Percentiles rank a stretch among this genome's conserved stretches.
Conservation (phyloP, 2,888 invertebrate species). For the Cataglyphis cursor region DNA sequence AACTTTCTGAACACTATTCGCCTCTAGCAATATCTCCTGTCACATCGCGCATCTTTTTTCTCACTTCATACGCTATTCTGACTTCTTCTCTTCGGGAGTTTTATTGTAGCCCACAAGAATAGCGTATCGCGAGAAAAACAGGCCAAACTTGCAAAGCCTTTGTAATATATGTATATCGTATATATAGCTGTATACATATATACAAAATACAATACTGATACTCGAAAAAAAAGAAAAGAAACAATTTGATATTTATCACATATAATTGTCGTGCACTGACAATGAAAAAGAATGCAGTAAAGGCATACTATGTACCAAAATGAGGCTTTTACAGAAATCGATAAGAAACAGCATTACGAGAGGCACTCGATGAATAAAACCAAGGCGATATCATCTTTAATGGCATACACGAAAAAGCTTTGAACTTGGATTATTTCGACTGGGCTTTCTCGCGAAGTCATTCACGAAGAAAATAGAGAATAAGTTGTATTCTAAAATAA, state of each 20-base stretch:
- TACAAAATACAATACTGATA: background rate
- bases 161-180: slow-evolving; percentile 2
- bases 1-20: slow-evolving; percentile 66
- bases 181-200: background rate
- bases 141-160: background rate
- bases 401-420: background rate
- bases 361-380: background rate
- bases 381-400: no score
- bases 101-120: slow-evolving; percentile 65
- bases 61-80: slow-evolving; percentile 35
- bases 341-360: background rate
- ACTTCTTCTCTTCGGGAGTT: slow-evolving; percentile 61
- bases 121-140: background rate
- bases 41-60: slow-evolving; percentile 50
- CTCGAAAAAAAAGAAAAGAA: background rate
- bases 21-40: slow-evolving; percentile 65
- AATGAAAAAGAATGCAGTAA: background rate
- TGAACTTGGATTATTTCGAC: background rate
- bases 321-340: background rate
- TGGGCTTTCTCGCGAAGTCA: background rate
- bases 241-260: slow-evolving; percentile 1
- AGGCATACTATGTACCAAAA: background rate
- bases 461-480: background rate
- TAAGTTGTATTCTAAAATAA: background rate
- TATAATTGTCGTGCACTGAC: background rate